Evolutionary conservation across 2,113 vertebrate genomes (phyloP).

Genomic region (Notothenia rossii): DNA sequence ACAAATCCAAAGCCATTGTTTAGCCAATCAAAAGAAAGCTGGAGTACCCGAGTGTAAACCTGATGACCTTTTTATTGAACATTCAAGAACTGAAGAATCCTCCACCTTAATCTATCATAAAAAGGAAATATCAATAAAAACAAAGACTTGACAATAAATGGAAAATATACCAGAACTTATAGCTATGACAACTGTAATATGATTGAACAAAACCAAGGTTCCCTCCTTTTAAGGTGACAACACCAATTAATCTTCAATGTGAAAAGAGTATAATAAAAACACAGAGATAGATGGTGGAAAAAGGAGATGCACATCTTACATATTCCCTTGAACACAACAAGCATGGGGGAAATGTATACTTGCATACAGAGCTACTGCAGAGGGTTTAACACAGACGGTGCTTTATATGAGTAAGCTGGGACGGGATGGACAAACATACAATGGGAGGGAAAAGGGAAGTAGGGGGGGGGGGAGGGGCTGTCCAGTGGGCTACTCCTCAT

Average conservation of each 20-base stretch:
- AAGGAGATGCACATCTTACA: slow-evolving; percentile 53
- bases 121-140: slow-evolving; percentile 33
- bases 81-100: slow-evolving; percentile 75
- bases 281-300: slow-evolving; percentile 54
- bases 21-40: slow-evolving; percentile 71
- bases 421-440: slow-evolving; percentile 27
- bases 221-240: slow-evolving; percentile 47
- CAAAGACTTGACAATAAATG: slow-evolving; percentile 3
- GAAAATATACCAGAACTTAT: slow-evolving; percentile 13
- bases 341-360: slow-evolving; percentile 14
- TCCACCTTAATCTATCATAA: slow-evolving; percentile 39
- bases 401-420: slow-evolving; percentile 16
- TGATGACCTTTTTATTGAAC: slow-evolving; percentile 77
- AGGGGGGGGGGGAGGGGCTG: slow-evolving; percentile 11
- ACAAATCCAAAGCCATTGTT: slow-evolving; percentile 28
- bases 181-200: slow-evolving; percentile 59
- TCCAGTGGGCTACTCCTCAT: slow-evolving; percentile 88
- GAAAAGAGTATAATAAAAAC: slow-evolving; percentile 52
- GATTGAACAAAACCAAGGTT: slow-evolving; percentile 34
- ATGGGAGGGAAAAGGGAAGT: slow-evolving; percentile 21
- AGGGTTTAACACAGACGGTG: slow-evolving; percentile 27
- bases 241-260: slow-evolving; percentile 48
- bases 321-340: slow-evolving; percentile 71
- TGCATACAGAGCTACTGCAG: slow-evolving; percentile 35
- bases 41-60: slow-evolving; percentile 75